A percentile compares a stretch with the other conserved stretches of the same genome.
phyloP scores from a whole-genome alignment of 2,797 vertebrate genomes.

The Heliangelus exortis region DNA sequence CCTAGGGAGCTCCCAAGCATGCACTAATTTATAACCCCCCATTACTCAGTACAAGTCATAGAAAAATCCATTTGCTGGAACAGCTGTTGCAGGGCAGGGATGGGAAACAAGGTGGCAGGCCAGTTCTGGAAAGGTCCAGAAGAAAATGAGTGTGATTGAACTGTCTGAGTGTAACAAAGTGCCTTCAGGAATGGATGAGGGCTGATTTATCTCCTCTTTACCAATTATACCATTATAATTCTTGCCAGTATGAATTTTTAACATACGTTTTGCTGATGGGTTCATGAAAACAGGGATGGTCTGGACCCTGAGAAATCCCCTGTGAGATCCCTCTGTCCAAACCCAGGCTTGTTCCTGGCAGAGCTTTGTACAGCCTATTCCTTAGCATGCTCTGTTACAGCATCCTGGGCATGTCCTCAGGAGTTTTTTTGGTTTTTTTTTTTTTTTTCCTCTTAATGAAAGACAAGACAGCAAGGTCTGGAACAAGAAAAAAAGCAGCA shows the following conservation, averaged over 20 bases:
- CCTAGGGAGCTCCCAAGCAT: constrained; percentile 56
- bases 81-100: constrained; percentile 38
- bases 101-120: constrained; percentile 22
- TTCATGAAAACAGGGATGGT: constrained; percentile 19
- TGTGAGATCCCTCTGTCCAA: constrained; percentile 23
- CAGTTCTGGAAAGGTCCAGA: constrained; percentile 57
- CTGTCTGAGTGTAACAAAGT: neutral
- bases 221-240: constrained; percentile 2
- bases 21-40: constrained; percentile 50
- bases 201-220: neutral
- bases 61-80: constrained; percentile 57
- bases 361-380: neutral
- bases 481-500: neutral
- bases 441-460: neutral
- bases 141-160: constrained; percentile 20
- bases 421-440: neutral
- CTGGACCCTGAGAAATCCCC: neutral
- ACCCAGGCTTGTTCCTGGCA: constrained; percentile 16
- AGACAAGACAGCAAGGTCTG: neutral
- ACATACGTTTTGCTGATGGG: constrained; percentile 45
- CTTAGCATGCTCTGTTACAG: neutral
- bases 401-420: neutral
- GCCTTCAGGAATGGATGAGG: constrained; percentile 30
- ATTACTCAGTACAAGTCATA: constrained; percentile 10
- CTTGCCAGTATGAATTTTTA: constrained; percentile 30